Percentiles rank a stretch among this genome's conserved stretches.
phyloP scores from a whole-genome alignment of 1,140 invertebrate genomes.

The Drosophila arizonae region DNA sequence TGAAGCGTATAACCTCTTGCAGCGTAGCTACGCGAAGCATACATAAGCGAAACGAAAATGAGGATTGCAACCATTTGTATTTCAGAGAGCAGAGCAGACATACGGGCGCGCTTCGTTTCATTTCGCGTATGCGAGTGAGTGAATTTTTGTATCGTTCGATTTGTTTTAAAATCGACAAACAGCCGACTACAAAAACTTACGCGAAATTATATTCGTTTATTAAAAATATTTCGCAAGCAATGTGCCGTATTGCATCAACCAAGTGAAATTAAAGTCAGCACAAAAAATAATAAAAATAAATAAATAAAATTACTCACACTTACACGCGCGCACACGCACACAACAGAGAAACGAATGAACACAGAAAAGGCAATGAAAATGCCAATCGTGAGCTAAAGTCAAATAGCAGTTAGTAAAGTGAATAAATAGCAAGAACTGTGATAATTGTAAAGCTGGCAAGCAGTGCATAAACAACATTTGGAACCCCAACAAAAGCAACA shows the following conservation, averaged over 20 bases:
- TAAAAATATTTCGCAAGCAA: constrained; percentile 60
- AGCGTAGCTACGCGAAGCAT: constrained; percentile 11
- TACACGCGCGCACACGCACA: constrained; percentile 10
- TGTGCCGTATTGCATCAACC: constrained; percentile 47
- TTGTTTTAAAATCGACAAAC: constrained; percentile 73
- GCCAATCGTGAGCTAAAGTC: constrained; percentile 67
- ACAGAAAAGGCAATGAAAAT: constrained; percentile 62
- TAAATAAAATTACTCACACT: constrained; percentile 16
- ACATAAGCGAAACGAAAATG: constrained; percentile 36
- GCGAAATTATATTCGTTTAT: constrained; percentile 50
- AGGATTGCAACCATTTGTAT: constrained; percentile 45
- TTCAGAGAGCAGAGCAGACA: constrained; percentile 60
- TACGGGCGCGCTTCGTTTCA: constrained; percentile 50
- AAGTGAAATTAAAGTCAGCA: constrained; percentile 43
- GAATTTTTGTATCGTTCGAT: constrained; percentile 52
- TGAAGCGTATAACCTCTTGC: constrained; percentile 4
- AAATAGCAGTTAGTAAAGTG: constrained; percentile 41
- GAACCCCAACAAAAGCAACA: constrained; percentile 35
- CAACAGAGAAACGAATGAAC: constrained; percentile 35
- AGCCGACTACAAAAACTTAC: constrained; percentile 11
- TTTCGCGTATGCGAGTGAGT: constrained; percentile 46
- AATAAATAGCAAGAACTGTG: constrained; percentile 51
- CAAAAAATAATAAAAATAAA: constrained; percentile 14
- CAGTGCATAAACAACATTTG: constrained; percentile 53
- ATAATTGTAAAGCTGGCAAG: constrained; percentile 48